Evolutionary conservation across 2,113 vertebrate species (phyloP).

Genomic region (Neogobius melanostomus): DNA sequence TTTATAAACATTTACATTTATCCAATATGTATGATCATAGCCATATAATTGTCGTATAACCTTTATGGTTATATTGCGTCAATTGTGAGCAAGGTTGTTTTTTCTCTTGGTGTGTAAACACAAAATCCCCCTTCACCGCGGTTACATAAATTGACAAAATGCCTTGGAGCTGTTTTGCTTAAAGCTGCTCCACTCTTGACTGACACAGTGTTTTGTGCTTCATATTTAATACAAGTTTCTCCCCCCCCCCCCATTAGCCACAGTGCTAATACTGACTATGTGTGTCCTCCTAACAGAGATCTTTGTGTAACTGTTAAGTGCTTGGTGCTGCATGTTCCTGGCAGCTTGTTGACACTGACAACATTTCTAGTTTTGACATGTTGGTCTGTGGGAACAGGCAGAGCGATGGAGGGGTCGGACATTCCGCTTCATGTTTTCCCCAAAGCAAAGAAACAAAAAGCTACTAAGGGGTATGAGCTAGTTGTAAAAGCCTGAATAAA

Average conservation of each 20-base stretch:
- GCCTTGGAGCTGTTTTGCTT: background rate
- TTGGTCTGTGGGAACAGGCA: constrained; percentile 18
- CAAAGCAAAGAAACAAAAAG: constrained; percentile 9
- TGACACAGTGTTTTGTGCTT: background rate
- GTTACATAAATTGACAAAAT: constrained; percentile 3
- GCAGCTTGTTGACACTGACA: constrained; percentile 16
- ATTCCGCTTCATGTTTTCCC: constrained; percentile 31
- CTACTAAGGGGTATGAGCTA: too few species aligned
- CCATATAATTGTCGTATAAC: too few species aligned
- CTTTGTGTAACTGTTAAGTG: background rate
- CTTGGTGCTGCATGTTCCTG: background rate
- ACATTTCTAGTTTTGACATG: constrained; percentile 27
- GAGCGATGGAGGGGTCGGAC: background rate
- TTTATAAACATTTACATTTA: too few species aligned
- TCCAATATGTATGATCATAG: too few species aligned
- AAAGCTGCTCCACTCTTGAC: background rate
- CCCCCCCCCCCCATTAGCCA: background rate
- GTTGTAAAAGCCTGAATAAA: too few species aligned
- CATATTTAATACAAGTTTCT: background rate
- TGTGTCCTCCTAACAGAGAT: background rate
- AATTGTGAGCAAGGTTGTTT: background rate
- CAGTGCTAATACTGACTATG: background rate
- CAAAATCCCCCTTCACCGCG: background rate
- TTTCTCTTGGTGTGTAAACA: background rate
- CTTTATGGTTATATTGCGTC: background rate